Evolutionary conservation across 2,888 invertebrate genomes (phyloP).

Genomic region (Hirtodrosophila histrioides): DNA sequence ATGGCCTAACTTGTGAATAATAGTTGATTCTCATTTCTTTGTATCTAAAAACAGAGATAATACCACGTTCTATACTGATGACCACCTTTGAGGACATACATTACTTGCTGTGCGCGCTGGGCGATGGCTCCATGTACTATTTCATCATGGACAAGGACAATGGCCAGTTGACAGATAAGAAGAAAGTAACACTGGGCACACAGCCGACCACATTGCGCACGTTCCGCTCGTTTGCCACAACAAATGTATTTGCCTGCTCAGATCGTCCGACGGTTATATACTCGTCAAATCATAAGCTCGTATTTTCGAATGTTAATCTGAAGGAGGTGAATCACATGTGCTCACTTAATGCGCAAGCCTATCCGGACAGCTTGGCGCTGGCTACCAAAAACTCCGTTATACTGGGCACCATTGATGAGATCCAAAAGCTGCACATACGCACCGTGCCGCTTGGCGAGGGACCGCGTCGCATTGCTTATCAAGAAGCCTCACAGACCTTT

Average conservation of each 20-base stretch:
- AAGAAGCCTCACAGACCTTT: slow-evolving; percentile 96
- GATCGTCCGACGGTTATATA: slow-evolving; percentile 99
- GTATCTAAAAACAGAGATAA: slow-evolving; percentile 90
- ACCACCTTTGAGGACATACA: slow-evolving; percentile 96
- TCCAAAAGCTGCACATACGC: slow-evolving; percentile 98
- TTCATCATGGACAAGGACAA: slow-evolving; percentile 92
- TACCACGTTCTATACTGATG: slow-evolving; percentile 97
- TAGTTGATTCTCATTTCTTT: not conserved
- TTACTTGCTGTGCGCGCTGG: slow-evolving; percentile 95
- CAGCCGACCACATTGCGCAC: slow-evolving; percentile 97
- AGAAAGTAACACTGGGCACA: slow-evolving; percentile 98
- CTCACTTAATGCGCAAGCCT: slow-evolving; percentile 96
- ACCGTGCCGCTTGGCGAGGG: slow-evolving; percentile 98
- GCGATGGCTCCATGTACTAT: slow-evolving; percentile 99
- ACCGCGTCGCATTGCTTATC: slow-evolving; percentile 96
- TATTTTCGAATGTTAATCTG: slow-evolving; percentile 98
- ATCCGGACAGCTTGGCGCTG: slow-evolving; percentile 91
- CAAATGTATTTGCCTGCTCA: slow-evolving; percentile 99
- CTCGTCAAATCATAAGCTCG: slow-evolving; percentile 98
- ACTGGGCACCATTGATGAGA: slow-evolving; percentile 99
- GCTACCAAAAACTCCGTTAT: slow-evolving; percentile 86
- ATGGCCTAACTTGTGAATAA: too few species aligned
- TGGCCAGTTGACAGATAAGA: slow-evolving; percentile 93
- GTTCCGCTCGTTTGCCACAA: slow-evolving; percentile 94
- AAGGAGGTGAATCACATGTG: slow-evolving; percentile 99